Evolutionary conservation across 1,140 invertebrate species (phyloP).

Genomic region (Halotydeus destructor): DNA sequence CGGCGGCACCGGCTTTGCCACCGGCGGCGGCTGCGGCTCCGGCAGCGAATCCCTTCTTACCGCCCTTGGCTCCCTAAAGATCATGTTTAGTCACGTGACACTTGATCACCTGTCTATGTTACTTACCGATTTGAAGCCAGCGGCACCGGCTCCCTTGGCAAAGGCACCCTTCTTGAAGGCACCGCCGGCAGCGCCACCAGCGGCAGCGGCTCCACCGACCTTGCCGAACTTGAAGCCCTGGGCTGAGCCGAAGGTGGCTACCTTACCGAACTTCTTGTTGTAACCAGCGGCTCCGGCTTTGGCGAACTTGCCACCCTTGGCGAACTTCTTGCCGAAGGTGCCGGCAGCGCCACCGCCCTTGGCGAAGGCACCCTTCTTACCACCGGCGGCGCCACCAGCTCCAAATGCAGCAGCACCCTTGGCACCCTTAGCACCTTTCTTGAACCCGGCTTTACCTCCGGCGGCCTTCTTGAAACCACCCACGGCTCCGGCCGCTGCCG

Average conservation of each 20-base stretch:
- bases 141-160: background rate
- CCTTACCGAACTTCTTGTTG: constrained; percentile 11
- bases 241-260: constrained; percentile 7
- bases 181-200: constrained; percentile 7
- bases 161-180: background rate
- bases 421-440: background rate
- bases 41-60: constrained; percentile 1
- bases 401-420: constrained; percentile 5
- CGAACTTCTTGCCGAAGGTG: constrained; percentile 1
- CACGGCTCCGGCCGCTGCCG: background rate
- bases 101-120: background rate
- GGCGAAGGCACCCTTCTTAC: background rate
- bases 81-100: background rate
- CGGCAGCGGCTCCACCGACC: constrained; percentile 5
- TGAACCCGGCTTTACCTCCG: constrained; percentile 1
- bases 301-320: constrained; percentile 8
- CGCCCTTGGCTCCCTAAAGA: background rate
- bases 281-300: constrained; percentile 11
- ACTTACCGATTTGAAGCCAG: background rate
- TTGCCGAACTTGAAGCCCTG: constrained; percentile 13
- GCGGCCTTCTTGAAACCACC: constrained; percentile 2
- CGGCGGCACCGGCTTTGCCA: constrained; percentile 1
- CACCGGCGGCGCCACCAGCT: constrained; percentile 9
- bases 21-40: background rate
- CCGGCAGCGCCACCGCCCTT: background rate